A percentile compares a stretch with the other conserved stretches of the same genome.
These are phyloP conservation scores for Sigmodon hispidus DNA, from an alignment of 2,113 vertebrate genomes.

Conservation along the genomic window DNA sequence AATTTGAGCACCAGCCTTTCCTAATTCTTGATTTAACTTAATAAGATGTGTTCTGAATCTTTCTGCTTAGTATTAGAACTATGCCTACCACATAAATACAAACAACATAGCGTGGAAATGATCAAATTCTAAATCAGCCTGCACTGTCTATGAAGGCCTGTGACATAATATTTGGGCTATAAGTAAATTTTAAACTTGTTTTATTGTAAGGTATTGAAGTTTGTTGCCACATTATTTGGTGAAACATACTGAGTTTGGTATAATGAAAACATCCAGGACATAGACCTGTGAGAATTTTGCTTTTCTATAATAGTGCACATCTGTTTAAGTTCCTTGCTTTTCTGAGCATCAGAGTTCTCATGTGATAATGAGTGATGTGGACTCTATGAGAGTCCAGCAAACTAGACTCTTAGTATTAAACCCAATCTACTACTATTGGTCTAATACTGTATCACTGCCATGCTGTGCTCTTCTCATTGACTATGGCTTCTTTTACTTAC, in stretches of 20 bases:
- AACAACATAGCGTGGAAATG: background rate
- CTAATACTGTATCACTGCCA: background rate
- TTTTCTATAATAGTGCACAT: background rate
- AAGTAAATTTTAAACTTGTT: constrained; percentile 31
- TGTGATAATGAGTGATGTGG: background rate
- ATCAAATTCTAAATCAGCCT: constrained; percentile 16
- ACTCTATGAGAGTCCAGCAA: background rate
- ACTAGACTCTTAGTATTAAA: background rate
- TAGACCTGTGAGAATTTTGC: background rate
- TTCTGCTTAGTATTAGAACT: constrained; percentile 20
- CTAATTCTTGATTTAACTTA: constrained; percentile 40
- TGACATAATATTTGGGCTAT: background rate
- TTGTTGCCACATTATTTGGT: background rate
- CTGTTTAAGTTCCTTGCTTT: background rate
- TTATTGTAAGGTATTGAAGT: background rate
- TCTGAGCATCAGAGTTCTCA: background rate
- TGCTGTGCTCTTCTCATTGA: background rate
- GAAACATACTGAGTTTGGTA: background rate
- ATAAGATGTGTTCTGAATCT: constrained; percentile 12
- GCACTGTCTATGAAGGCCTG: background rate
- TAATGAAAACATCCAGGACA: background rate
- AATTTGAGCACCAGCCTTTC: background rate
- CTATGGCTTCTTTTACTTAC: background rate
- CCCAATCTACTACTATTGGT: background rate
- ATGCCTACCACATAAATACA: background rate